A percentile compares a stretch with the other conserved stretches of the same genome.
Conservation (phyloP, 2,113 vertebrate species). For the Erpornis zantholeuca region DNA sequence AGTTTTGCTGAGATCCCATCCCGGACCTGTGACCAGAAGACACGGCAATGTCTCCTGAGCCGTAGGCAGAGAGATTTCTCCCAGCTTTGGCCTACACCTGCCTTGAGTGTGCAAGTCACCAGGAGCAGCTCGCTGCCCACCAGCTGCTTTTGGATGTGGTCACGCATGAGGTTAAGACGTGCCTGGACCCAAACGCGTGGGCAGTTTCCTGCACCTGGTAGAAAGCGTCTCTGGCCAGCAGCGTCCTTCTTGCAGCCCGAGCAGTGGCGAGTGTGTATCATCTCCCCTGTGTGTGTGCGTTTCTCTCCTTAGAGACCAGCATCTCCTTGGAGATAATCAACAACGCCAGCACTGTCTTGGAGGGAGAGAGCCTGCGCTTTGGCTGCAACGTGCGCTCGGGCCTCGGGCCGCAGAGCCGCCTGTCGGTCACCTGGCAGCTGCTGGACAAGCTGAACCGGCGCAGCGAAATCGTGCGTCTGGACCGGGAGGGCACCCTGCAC, state of each 20-base stretch:
- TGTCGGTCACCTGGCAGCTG: slow-evolving; percentile 88
- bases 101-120: slow-evolving; percentile 40
- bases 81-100: slow-evolving; percentile 1
- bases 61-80: slow-evolving; percentile 20
- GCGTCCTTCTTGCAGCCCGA: slow-evolving; percentile 1
- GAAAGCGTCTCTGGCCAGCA: slow-evolving; percentile 11
- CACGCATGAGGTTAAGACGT: slow-evolving; percentile 17
- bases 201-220: slow-evolving; percentile 57
- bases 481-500: slow-evolving; percentile 84
- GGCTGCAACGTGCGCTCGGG: slow-evolving; percentile 81
- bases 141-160: slow-evolving; percentile 33
- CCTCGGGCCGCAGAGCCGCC: slow-evolving; percentile 70
- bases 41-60: neutral
- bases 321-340: slow-evolving; percentile 87
- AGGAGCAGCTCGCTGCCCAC: slow-evolving; percentile 59
- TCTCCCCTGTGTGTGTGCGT: slow-evolving; percentile 44
- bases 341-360: slow-evolving; percentile 85
- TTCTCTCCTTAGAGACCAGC: slow-evolving; percentile 86
- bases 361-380: slow-evolving; percentile 87
- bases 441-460: slow-evolving; percentile 78
- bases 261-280: slow-evolving; percentile 24
- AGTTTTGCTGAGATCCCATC: slow-evolving; percentile 13
- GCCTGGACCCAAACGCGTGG: slow-evolving; percentile 25
- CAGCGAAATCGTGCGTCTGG: slow-evolving; percentile 83
- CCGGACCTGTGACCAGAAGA: slow-evolving; percentile 38